phyloP scores from a whole-genome alignment of 1,140 invertebrate genomes.

The Chymomyza costata region DNA sequence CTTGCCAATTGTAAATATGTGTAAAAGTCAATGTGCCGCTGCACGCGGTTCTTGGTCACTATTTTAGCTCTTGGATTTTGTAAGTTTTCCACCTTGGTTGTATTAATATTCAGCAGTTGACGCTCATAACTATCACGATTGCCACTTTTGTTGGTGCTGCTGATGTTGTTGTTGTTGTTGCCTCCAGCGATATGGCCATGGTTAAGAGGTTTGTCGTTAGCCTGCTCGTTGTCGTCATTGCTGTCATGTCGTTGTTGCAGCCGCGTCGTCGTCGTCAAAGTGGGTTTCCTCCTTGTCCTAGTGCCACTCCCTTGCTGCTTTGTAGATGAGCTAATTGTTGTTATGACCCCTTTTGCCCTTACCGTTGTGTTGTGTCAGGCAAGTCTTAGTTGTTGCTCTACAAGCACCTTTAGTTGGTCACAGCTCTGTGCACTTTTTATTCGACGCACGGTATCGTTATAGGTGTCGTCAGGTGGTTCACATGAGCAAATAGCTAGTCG shows the following conservation, averaged over 20 bases:
- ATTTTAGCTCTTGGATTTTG: slow-evolving; percentile 8
- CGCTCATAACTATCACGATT: slow-evolving; percentile 36
- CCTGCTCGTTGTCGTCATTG: slow-evolving; percentile 5
- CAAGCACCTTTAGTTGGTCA: slow-evolving; percentile 51
- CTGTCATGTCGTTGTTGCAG: not conserved
- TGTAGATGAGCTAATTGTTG: not conserved
- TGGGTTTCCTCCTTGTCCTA: slow-evolving; percentile 4
- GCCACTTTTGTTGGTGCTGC: slow-evolving; percentile 16
- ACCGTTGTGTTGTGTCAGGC: slow-evolving; percentile 6
- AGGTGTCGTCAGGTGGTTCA: slow-evolving; percentile 40
- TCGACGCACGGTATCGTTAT: slow-evolving; percentile 59
- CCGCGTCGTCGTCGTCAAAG: slow-evolving; percentile 5
- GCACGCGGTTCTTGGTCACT: slow-evolving; percentile 4
- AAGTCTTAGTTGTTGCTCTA: slow-evolving; percentile 48
- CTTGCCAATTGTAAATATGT: slow-evolving; percentile 60
- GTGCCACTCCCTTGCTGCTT: slow-evolving; percentile 8
- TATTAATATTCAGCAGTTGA: slow-evolving; percentile 54
- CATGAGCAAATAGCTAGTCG: slow-evolving; percentile 49
- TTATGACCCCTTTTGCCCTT: slow-evolving; percentile 2
- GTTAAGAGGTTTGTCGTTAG: slow-evolving; percentile 9
- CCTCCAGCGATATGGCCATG: slow-evolving; percentile 13
- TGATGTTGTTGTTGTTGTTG: slow-evolving; percentile 9
- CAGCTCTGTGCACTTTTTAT: slow-evolving; percentile 45
- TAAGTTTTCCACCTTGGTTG: slow-evolving; percentile 37
- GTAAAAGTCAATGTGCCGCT: slow-evolving; percentile 35